These are phyloP conservation scores for Drosophila kurseongensis DNA, from an alignment of 1,140 invertebrate species.

Conservation along the genomic window DNA sequence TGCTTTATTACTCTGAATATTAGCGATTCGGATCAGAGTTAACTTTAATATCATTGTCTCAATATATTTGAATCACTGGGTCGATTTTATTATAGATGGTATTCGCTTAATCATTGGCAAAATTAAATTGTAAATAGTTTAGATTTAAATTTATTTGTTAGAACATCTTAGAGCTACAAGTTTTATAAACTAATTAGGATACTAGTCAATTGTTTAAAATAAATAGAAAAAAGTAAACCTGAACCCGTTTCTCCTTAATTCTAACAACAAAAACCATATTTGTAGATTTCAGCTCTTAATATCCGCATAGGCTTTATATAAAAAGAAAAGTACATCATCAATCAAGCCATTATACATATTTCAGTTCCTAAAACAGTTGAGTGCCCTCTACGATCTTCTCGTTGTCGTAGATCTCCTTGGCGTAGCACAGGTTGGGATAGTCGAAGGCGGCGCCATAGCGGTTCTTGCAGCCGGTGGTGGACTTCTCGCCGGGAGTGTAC, in stretches of 20 bases:
- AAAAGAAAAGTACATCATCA: not conserved
- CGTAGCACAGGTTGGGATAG: no score
- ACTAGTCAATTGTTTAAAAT: not conserved
- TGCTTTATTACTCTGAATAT: no score
- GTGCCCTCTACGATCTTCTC: slow-evolving; percentile 47
- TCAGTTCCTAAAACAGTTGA: slow-evolving; percentile 14
- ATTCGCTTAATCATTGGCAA: no score
- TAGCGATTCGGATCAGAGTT: no score
- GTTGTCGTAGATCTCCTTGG: no score
- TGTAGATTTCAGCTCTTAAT: slow-evolving; percentile 17
- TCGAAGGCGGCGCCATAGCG: slow-evolving; percentile 47
- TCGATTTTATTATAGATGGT: no score
- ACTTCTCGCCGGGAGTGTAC: slow-evolving; percentile 59
- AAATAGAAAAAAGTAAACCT: not conserved
- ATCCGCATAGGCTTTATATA: slow-evolving; percentile 2
- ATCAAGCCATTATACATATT: not conserved
- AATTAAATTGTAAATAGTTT: no score
- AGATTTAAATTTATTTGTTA: no score
- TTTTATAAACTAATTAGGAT: not conserved
- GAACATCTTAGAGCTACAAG: not conserved
- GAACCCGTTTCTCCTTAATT: not conserved
- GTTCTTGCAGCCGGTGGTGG: slow-evolving; percentile 60
- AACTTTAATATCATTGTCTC: no score
- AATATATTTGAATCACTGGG: no score
- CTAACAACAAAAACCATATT: no score